These are phyloP conservation scores for Sebastes fasciatus DNA, from an alignment of 2,113 vertebrate species.

Conservation along the genomic window DNA sequence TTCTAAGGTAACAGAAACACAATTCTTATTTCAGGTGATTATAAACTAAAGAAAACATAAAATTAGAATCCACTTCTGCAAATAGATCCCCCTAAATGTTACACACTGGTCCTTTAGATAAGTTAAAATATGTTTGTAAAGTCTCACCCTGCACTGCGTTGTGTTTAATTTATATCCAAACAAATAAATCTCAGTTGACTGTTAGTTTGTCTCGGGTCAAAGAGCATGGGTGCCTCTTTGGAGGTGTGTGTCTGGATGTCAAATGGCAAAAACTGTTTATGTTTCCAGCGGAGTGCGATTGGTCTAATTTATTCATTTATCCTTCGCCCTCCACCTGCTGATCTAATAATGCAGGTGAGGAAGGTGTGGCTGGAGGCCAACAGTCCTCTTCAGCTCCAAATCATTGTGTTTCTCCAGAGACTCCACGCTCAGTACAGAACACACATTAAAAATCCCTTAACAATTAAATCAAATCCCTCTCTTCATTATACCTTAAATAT, in stretches of 20 bases:
- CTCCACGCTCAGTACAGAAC: neutral
- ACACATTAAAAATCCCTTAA: conserved; percentile 5
- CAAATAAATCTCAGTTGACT: neutral
- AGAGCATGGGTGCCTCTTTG: neutral
- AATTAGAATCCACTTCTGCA: no score
- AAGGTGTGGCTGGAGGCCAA: neutral
- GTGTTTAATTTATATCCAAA: neutral
- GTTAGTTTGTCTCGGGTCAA: neutral
- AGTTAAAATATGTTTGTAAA: neutral
- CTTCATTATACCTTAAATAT: conserved; percentile 1
- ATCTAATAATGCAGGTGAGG: conserved; percentile 3
- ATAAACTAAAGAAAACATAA: no score
- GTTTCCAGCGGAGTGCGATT: neutral
- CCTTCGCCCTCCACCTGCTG: neutral
- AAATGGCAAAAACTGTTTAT: neutral
- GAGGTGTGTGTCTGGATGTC: neutral
- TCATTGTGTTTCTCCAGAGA: conserved; percentile 6
- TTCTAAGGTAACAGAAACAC: no score
- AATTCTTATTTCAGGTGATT: no score
- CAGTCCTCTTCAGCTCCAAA: conserved; percentile 2
- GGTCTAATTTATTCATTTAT: neutral
- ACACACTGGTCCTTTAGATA: no score
- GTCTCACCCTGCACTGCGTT: neutral
- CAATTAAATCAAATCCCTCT: neutral
- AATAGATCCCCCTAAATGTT: no score